These are phyloP conservation scores for Pterocles burchelli DNA, from an alignment of 2,113 vertebrate species.

Conservation along the genomic window DNA sequence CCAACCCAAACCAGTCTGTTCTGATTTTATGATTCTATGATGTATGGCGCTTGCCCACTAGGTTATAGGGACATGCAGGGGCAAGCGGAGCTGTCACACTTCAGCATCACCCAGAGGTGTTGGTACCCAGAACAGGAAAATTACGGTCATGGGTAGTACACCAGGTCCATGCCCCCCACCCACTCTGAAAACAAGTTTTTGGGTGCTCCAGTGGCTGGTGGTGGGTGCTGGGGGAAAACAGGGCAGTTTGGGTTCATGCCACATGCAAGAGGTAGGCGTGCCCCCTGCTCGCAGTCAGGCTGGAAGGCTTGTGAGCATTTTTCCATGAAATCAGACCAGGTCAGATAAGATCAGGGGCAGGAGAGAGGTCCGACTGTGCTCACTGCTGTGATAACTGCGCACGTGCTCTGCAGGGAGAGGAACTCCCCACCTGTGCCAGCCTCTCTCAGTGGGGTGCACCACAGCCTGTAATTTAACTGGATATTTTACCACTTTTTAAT, in stretches of 20 bases:
- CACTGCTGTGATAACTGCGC: background rate
- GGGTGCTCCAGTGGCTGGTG: background rate
- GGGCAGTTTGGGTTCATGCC: background rate
- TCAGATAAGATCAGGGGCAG: background rate
- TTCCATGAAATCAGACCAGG: background rate
- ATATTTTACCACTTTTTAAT: constrained; percentile 37
- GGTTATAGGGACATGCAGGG: background rate
- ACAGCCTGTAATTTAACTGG: background rate
- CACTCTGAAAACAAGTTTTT: background rate
- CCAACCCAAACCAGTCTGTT: too few relatives aligned
- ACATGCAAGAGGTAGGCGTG: fast-evolving
- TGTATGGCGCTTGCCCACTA: background rate
- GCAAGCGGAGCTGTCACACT: background rate
- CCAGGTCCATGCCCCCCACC: background rate
- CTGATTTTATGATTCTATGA: too few relatives aligned
- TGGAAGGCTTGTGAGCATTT: background rate
- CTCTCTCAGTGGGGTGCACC: background rate
- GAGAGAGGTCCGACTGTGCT: background rate
- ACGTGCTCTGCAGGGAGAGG: background rate
- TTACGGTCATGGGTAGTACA: background rate
- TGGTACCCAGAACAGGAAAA: background rate
- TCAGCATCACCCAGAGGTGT: background rate
- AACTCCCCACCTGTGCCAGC: background rate
- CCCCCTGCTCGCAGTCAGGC: fast-evolving
- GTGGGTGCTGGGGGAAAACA: fast-evolving